Conservation (phyloP, 1,140 invertebrate species). For the Drosophila tristis region DNA sequence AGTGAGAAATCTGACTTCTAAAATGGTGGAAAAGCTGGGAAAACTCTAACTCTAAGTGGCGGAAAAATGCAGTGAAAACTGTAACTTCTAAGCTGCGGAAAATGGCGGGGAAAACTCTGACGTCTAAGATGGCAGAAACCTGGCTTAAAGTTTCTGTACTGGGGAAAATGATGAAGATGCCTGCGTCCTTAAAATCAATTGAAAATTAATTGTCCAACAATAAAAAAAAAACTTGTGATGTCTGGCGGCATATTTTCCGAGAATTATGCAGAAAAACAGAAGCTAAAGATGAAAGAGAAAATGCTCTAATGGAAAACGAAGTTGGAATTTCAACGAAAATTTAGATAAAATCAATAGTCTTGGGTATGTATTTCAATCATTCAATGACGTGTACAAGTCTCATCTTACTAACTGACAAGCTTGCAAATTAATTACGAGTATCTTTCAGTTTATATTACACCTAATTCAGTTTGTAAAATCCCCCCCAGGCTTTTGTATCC, state of each 20-base stretch:
- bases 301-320: background rate
- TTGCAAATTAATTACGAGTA: slow-evolving; percentile 37
- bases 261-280: slow-evolving; percentile 46
- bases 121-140: too few species aligned
- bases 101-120: too few species aligned
- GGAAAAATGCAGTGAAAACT: background rate
- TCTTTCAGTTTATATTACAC: slow-evolving; percentile 42
- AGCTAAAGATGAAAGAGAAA: slow-evolving; percentile 16
- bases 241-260: slow-evolving; percentile 36
- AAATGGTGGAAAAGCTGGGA: too few species aligned
- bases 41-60: background rate
- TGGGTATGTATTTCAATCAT: slow-evolving; percentile 22
- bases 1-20: slow-evolving; percentile 11
- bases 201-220: slow-evolving; percentile 60
- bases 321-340: background rate
- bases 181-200: slow-evolving; percentile 63
- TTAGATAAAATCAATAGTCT: background rate
- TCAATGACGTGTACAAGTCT: slow-evolving; percentile 32
- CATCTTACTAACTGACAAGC: slow-evolving; percentile 31
- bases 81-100: background rate
- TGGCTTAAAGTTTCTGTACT: too few species aligned
- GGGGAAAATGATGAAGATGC: background rate
- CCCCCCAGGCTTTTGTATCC: slow-evolving; percentile 16
- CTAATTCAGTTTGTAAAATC: slow-evolving; percentile 29
- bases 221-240: slow-evolving; percentile 27